Evolutionary conservation across 2,888 invertebrate species (phyloP).

Genomic region (Hyposoter didymator): DNA sequence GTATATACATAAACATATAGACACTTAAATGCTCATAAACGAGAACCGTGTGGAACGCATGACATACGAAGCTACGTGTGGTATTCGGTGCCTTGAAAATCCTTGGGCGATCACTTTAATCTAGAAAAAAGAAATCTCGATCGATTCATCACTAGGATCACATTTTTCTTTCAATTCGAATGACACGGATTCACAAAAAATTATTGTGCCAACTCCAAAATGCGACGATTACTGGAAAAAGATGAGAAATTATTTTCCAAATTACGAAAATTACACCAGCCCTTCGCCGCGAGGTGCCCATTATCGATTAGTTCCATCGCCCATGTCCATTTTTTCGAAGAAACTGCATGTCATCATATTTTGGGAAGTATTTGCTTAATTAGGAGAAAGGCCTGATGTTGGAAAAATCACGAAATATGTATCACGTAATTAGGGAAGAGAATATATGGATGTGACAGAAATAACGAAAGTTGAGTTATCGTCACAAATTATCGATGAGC

Average conservation of each 20-base stretch:
- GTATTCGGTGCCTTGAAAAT: conserved; percentile 24
- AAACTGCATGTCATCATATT: neutral
- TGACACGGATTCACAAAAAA: neutral
- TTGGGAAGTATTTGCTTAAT: neutral
- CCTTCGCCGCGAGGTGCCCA: neutral
- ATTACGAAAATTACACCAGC: neutral
- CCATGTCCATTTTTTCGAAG: neutral
- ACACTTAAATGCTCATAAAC: conserved; percentile 3
- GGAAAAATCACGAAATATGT: neutral
- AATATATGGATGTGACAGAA: neutral
- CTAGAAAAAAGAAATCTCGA: conserved; percentile 9
- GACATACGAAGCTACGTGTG: conserved; percentile 35
- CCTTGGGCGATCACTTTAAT: conserved; percentile 48
- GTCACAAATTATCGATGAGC: neutral
- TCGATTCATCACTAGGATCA: conserved; percentile 2
- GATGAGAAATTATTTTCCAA: neutral
- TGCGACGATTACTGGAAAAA: neutral
- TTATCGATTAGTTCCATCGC: neutral
- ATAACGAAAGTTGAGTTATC: conserved; percentile 11
- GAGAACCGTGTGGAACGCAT: conserved; percentile 7
- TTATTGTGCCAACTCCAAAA: neutral
- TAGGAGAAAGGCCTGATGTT: conserved; percentile 17
- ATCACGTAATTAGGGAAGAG: neutral
- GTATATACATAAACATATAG: neutral
- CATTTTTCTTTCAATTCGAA: neutral